phyloP scores from a whole-genome alignment of 2,888 invertebrate species.

The Falcaria lacertinaria region DNA sequence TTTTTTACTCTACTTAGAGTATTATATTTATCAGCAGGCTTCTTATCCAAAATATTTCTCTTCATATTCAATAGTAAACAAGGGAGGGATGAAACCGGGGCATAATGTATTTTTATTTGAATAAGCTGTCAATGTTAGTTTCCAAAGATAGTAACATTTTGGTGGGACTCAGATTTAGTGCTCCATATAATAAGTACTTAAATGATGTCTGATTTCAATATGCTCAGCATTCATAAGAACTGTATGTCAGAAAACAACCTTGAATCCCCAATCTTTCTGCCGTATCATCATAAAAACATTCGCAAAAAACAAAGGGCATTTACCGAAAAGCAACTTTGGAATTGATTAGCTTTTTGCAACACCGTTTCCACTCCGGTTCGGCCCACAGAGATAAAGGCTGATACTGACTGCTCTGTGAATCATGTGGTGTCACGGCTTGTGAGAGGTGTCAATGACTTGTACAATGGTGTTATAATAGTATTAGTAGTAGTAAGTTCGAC shows the following conservation, averaged over 20 bases:
- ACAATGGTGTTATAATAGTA: slow-evolving; percentile 38
- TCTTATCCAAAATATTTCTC: no score
- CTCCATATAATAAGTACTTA: no score
- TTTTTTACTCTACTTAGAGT: no score
- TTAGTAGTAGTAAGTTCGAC: not conserved
- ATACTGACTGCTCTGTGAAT: slow-evolving; percentile 20
- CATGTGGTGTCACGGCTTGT: no score
- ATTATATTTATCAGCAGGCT: no score
- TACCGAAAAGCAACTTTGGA: slow-evolving; percentile 49
- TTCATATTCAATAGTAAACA: no score
- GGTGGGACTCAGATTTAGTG: no score
- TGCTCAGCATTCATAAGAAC: slow-evolving; percentile 11
- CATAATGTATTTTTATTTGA: no score
- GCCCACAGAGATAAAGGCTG: slow-evolving; percentile 43
- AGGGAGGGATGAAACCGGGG: no score
- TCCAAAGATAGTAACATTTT: no score
- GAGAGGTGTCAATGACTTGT: slow-evolving; percentile 37
- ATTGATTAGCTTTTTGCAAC: slow-evolving; percentile 54
- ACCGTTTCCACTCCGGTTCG: slow-evolving; percentile 22
- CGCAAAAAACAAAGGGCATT: slow-evolving; percentile 54
- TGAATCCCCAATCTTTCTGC: slow-evolving; percentile 15
- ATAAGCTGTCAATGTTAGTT: no score
- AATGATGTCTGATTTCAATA: no score
- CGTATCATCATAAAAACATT: slow-evolving; percentile 30
- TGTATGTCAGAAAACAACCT: slow-evolving; percentile 33